Evolutionary conservation across 2,888 invertebrate genomes (phyloP).

Genomic region (Alsophila aescularia): DNA sequence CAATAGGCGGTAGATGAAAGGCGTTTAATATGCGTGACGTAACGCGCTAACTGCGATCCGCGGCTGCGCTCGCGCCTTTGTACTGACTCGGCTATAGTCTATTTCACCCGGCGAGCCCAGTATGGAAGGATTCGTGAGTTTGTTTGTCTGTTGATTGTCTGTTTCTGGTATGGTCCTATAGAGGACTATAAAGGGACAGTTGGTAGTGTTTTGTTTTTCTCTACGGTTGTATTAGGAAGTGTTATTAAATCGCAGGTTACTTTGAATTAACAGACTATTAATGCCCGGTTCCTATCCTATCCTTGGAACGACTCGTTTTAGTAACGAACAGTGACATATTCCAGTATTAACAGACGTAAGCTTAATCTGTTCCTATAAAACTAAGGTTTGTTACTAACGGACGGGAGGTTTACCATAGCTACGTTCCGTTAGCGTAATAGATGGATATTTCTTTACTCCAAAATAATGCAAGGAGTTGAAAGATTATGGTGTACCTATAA

Average conservation of each 20-base stretch:
- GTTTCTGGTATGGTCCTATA: conserved; percentile 1
- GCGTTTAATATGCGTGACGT: conserved; percentile 77
- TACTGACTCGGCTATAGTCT: conserved; percentile 46
- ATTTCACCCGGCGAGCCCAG: conserved; percentile 28
- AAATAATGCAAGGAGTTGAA: no score
- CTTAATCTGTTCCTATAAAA: no score
- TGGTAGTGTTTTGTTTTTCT: neutral
- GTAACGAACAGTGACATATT: no score
- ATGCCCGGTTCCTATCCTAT: no score
- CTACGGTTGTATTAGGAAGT: neutral
- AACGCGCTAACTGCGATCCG: conserved; percentile 60
- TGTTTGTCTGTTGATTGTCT: conserved; percentile 22
- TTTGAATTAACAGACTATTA: neutral
- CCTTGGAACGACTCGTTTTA: no score
- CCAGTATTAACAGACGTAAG: no score
- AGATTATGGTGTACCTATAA: no score
- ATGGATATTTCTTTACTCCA: no score
- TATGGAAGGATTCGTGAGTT: conserved; percentile 24
- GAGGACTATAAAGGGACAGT: conserved; percentile 9
- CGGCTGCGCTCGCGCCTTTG: conserved; percentile 53
- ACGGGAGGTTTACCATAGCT: no score
- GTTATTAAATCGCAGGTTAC: neutral
- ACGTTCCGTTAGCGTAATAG: no score
- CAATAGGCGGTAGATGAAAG: conserved; percentile 82
- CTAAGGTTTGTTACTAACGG: no score